These are phyloP conservation scores for Bergia sp. DNA, from an alignment of 92 coral and sea anemone species.

Conservation along the genomic window DNA sequence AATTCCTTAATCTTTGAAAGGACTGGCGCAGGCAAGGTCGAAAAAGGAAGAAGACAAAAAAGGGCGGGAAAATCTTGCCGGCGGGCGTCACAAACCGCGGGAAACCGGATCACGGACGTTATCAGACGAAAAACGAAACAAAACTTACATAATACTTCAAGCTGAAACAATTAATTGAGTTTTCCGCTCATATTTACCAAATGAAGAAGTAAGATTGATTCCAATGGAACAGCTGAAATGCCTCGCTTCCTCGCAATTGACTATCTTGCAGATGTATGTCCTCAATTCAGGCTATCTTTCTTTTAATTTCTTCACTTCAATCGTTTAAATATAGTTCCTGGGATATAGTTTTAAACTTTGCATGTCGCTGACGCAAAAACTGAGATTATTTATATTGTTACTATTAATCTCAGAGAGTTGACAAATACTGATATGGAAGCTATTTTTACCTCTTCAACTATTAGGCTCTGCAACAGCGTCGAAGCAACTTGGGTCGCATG, in stretches of 20 bases:
- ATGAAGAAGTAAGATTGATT: neutral
- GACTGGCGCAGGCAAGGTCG: neutral
- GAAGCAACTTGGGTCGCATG: conserved; percentile 61
- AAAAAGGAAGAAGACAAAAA: neutral
- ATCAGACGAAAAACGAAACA: neutral
- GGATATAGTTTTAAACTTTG: too few relatives aligned
- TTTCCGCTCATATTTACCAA: neutral
- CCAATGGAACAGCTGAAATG: conserved; percentile 55
- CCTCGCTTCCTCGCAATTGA: conserved; percentile 80
- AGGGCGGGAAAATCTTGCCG: conserved; percentile 43
- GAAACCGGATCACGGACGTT: neutral
- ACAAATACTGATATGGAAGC: neutral
- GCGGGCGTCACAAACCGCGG: conserved; percentile 43
- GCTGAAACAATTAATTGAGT: neutral
- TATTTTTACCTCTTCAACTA: neutral
- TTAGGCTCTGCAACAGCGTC: conserved; percentile 72
- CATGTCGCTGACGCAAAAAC: too few relatives aligned
- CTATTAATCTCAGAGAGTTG: neutral
- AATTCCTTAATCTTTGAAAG: neutral
- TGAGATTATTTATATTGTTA: neutral
- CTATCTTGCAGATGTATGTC: conserved; percentile 76
- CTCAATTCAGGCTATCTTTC: too few relatives aligned
- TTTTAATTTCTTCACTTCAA: neutral
- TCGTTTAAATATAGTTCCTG: too few relatives aligned
- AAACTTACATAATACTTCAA: too few relatives aligned